Base-by-base conservation (phyloP, 2,113 vertebrate genomes). In the Atlantisia rogersi region DNA sequence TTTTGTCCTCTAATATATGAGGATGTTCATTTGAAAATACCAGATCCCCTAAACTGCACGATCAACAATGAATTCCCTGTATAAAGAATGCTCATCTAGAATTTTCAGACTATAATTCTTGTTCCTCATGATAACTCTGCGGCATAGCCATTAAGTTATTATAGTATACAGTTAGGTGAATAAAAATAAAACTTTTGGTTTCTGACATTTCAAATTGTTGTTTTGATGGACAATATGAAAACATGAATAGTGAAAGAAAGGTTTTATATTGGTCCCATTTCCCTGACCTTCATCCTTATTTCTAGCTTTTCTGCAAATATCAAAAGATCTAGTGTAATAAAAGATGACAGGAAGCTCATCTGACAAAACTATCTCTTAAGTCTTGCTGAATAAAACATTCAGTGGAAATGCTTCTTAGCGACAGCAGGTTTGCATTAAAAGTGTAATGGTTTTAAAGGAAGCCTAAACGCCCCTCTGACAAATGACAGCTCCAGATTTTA, bases 301-400 rank as follows among this genome's bases (percentile, higher is more conserved):
- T 82, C 59, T 75, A 67, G 16, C 21, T 86, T 90, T 94, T 92
- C 68, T 2, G 0, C 55, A 80, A 81, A 35, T 81, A 90, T 88
- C 37, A 59, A 63, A 94, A 83, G 64, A 88, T 81, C 10, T n/a
- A 81, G 35, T 35, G 21, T 59, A 82, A 76, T 15, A 77, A 62
- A 74, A 63, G 81, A 67, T 63, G 74, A 80, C 53, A 88, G 68
- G 50, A 76, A 93, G 70, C 5, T 8, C 75, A 87, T 58, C 67
- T 82, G 84, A 95, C 37, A 80, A 93, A 91, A 79, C 13, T 55
- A 6, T 88, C 42, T 69, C 87, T 37, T 79, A 91, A 76, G 65
- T 87, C 70, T 73, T 71, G 11, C 40, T 65, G 70, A 96, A 96
- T 79, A 93, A 94, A 96, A 84, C 35, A 84, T 84, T 82, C 17